phyloP scores from a whole-genome alignment of 2,113 vertebrate species.

The Carassius auratus region DNA sequence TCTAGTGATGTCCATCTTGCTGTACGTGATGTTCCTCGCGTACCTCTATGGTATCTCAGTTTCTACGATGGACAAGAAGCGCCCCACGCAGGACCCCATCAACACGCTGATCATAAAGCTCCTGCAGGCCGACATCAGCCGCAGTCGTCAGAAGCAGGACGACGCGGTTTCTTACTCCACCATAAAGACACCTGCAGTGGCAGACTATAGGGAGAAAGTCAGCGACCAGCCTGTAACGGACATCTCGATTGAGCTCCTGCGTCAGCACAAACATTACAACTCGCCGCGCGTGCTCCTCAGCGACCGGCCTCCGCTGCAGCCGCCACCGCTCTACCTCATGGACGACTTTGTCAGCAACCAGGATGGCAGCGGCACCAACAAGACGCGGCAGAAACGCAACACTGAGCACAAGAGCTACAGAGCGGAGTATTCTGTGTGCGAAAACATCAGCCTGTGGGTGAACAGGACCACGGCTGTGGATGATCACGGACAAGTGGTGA shows the following conservation, averaged over 20 bases:
- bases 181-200: constrained; percentile 47
- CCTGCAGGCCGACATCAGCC: constrained; percentile 92
- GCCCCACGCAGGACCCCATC: constrained; percentile 87
- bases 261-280: constrained; percentile 88
- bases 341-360: constrained; percentile 85
- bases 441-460: constrained; percentile 94
- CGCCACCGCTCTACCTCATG: constrained; percentile 86
- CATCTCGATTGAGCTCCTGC: constrained; percentile 82
- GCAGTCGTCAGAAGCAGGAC: constrained; percentile 79
- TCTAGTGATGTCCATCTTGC: constrained; percentile 99
- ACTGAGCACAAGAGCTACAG: constrained; percentile 89
- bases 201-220: constrained; percentile 51
- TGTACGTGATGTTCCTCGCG: constrained; percentile 96
- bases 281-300: constrained; percentile 93
- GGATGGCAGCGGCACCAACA: constrained; percentile 68
- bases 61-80: constrained; percentile 88
- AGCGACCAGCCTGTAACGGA: constrained; percentile 75
- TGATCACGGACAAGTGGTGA: constrained; percentile 83
- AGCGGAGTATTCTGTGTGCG: constrained; percentile 94
- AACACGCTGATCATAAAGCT: constrained; percentile 96
- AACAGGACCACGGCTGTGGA: constrained; percentile 92
- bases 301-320: constrained; percentile 85
- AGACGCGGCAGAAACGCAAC: constrained; percentile 86
- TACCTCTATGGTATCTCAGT: constrained; percentile 97
- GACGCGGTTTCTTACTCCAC: constrained; percentile 64